These are phyloP conservation scores for Pampus argenteus DNA, from an alignment of 2,797 vertebrate species.

Conservation along the genomic window DNA sequence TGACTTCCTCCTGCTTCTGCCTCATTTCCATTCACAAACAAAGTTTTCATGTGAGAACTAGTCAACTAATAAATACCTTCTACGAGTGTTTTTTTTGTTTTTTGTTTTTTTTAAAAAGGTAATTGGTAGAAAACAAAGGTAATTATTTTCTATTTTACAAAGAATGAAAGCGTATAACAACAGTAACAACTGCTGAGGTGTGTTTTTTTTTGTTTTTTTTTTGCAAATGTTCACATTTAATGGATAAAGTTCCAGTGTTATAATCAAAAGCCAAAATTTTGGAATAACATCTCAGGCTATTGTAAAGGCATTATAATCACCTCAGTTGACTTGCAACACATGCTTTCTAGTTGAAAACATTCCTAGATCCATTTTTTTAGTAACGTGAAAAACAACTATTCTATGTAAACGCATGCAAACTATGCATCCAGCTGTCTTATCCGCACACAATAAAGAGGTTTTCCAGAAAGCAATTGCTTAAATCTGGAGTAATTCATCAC, in stretches of 20 bases:
- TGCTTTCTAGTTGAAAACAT: constrained; percentile 23
- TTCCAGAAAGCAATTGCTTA: constrained; percentile 45
- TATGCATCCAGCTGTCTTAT: constrained; percentile 38
- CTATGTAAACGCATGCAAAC: constrained; percentile 32
- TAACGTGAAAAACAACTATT: constrained; percentile 15
- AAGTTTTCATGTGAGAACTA: background rate
- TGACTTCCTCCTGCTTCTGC: constrained; percentile 72
- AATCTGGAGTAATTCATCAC: constrained; percentile 69
- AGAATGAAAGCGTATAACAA: background rate
- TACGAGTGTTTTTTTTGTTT: too few relatives aligned
- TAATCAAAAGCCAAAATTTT: constrained; percentile 17
- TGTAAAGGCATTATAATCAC: constrained; percentile 13
- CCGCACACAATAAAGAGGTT: constrained; percentile 53
- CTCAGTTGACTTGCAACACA: constrained; percentile 27
- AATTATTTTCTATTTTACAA: background rate
- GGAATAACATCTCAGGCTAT: constrained; percentile 18
- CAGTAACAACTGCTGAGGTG: background rate
- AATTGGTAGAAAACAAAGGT: too few relatives aligned
- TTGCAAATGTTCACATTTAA: background rate
- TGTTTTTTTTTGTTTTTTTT: background rate
- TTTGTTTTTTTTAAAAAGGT: too few relatives aligned
- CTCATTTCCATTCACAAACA: background rate
- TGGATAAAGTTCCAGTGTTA: constrained; percentile 2
- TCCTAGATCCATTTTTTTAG: constrained; percentile 24
- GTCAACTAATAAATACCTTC: background rate